Conservation (phyloP, 2,888 invertebrate genomes). For the Coleophora flavipennella region DNA sequence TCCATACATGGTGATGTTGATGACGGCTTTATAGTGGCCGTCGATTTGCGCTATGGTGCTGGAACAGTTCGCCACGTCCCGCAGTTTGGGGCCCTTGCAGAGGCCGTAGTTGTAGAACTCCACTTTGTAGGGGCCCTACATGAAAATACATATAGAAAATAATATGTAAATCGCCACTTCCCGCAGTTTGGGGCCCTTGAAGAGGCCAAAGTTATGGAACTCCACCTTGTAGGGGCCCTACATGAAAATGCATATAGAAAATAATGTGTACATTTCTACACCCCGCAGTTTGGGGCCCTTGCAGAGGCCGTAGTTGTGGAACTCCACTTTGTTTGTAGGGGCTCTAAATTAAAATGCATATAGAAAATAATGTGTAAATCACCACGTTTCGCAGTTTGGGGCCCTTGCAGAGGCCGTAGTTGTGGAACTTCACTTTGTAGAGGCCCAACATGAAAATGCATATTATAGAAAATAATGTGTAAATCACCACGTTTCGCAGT, state of each 20-base stretch:
- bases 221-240: constrained; percentile 19
- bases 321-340: constrained; percentile 15
- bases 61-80: constrained; percentile 9
- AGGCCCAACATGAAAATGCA: no score
- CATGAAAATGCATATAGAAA: no score
- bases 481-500: no score
- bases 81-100: constrained; percentile 18
- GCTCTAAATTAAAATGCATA: constrained; percentile 11
- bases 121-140: constrained; percentile 19
- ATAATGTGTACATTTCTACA: no score
- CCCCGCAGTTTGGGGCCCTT: constrained; percentile 19
- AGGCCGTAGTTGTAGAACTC: constrained; percentile 6
- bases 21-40: constrained; percentile 3
- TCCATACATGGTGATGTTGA: constrained; percentile 12
- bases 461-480: no score
- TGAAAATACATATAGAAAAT: no score
- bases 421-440: no score
- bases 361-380: no score
- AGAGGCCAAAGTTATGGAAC: constrained; percentile 8
- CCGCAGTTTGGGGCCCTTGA: constrained; percentile 18
- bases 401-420: constrained; percentile 14
- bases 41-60: constrained; percentile 1
- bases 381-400: constrained; percentile 17
- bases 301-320: constrained; percentile 10
- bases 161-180: constrained; percentile 14